These are phyloP conservation scores for Netelia melanura DNA, from an alignment of 2,888 invertebrate genomes.

Conservation along the genomic window DNA sequence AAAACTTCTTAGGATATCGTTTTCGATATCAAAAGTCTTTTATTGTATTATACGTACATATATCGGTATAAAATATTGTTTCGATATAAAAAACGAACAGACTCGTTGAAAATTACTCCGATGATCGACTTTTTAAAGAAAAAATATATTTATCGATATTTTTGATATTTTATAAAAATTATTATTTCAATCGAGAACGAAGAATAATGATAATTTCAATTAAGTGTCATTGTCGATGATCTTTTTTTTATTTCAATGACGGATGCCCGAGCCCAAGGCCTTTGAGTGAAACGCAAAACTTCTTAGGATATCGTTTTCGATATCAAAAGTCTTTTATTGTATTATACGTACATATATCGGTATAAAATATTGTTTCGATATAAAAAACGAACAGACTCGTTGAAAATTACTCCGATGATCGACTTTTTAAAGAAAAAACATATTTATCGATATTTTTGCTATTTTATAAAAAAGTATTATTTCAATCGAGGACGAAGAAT, in stretches of 20 bases:
- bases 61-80: slow-evolving; percentile 19
- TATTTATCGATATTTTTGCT: not conserved
- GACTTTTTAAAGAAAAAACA: not conserved
- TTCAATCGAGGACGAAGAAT: not conserved
- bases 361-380: slow-evolving; percentile 13
- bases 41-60: too few relatives aligned
- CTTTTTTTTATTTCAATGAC: not conserved
- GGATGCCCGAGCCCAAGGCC: not conserved
- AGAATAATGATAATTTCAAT: not conserved
- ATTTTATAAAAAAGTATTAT: too few relatives aligned
- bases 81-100: too few relatives aligned
- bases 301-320: slow-evolving; percentile 24
- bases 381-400: too few relatives aligned
- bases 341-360: not conserved
- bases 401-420: too few relatives aligned
- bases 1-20: too few relatives aligned
- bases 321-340: slow-evolving; percentile 44
- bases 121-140: too few relatives aligned
- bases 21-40: too few relatives aligned
- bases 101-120: too few relatives aligned
- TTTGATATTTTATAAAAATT: too few relatives aligned
- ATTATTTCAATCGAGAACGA: not conserved
- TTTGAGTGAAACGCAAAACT: not conserved
- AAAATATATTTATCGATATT: not conserved
- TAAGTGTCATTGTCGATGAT: not conserved